Base-by-base conservation (phyloP, 2,797 vertebrate genomes). In the Crypturellus tataupa region DNA sequence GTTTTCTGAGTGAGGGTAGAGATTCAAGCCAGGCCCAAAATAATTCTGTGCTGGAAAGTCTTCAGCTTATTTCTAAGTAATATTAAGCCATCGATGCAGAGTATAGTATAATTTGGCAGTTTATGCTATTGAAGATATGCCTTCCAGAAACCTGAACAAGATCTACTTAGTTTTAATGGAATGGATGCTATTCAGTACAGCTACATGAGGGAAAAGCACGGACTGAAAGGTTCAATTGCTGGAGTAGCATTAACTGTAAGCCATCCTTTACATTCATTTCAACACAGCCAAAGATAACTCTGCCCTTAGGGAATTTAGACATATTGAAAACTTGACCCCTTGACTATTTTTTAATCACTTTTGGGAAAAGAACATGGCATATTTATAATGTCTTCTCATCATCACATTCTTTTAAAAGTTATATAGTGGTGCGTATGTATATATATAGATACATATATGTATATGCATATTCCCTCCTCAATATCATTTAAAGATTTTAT, bases 291-390 rank as follows among this genome's bases (percentile, higher is more conserved):
- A 80, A 80, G 2, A 70, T 31, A 85, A 12, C 29, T 80, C 8
- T 85, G 23, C 12, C 33, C 5, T 46, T 76, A 31, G 7, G 9
- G 59, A 69, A 51, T 81, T 79, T 11, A 62, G 39, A 25, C 6
- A 35, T 47, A 33, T 8, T 65, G 19, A 75, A 90, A 75, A 46
- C 3, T n/a, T 59, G 10, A 44, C 0, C 3, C 7, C 2, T 69
- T 8, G 0, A 47, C 10, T 47, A 9, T 5, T 62, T 37, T 19
- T 15, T 7, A 15, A 3, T 44, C 1, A 67, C 15, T 37, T 12
- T 47, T 85, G 53, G 20, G 0, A 1, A 25, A 70, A 8, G 2
- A 65, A 79, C 1, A 31, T 12, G n/a, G 1, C 7, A 37, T 21
- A 59, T 60, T 64, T 68, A 37, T 59, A 21, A 5, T 37, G 9